These are phyloP conservation scores for Alligator mississippiensis DNA, from an alignment of 2,113 vertebrate species.

Conservation along the genomic window DNA sequence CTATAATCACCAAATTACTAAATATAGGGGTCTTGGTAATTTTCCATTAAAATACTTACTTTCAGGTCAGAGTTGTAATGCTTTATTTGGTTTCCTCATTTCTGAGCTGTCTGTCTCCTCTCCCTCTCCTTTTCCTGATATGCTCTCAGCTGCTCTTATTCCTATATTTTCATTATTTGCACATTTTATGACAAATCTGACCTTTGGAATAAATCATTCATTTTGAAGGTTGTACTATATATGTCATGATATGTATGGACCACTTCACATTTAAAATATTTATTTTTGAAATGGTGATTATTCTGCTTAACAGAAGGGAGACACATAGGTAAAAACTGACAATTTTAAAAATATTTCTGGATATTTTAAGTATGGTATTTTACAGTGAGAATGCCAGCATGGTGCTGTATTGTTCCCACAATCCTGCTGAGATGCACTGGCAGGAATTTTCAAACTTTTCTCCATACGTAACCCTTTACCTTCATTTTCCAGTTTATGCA, in stretches of 20 bases:
- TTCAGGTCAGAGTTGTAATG: not conserved
- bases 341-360: not conserved
- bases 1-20: not conserved
- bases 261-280: conserved; percentile 24
- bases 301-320: not conserved
- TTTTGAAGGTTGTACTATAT: not conserved
- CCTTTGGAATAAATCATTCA: conserved; percentile 42
- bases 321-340: not conserved
- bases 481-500: not conserved
- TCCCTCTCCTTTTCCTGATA: too few species aligned
- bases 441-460: not conserved
- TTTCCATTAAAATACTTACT: not conserved
- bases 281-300: not conserved
- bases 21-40: not conserved
- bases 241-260: not conserved
- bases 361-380: not conserved
- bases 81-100: not conserved
- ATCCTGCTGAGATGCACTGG: not conserved
- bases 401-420: not conserved
- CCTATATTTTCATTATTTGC: not conserved
- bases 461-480: not conserved
- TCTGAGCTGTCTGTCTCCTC: not conserved
- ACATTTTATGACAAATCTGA: not conserved
- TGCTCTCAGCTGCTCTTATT: not conserved
- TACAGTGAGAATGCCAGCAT: not conserved